Evolutionary conservation across 2,113 vertebrate genomes (phyloP), one percentile per base, ranked within the genome.

Genomic region (Fukomys damarensis): DNA sequence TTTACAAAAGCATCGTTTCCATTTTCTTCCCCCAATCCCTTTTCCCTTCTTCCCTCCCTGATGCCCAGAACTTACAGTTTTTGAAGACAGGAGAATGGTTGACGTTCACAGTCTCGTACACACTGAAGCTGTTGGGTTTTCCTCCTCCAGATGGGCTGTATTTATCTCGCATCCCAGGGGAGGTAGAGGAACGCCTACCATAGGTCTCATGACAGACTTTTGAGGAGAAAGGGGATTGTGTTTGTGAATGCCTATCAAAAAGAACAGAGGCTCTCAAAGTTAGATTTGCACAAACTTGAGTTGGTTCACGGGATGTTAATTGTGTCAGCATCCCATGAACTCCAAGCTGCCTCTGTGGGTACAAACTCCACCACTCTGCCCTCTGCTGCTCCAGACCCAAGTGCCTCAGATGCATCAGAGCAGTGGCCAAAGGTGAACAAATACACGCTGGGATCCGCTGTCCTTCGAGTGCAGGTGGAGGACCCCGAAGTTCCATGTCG

Each of bases 251-350:
- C 65, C n/a, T 92, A 12, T 35, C 82, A 24, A 72, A 54, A 92
- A 81, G 12, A 90, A 86, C 77, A 77, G n/a, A 94, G 4, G n/a
- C 41, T 46, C 56, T 86, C 93, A 95, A 63, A 91, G 24, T 74
- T 89, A 95, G 56, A 46, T 84, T 83, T 82, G 22, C 38, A 56
- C 76, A 59, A 66, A 82, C 65, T 79, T 91, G n/a, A 88, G 49
- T 46, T 88, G 86, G 94, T 72, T 94, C 87, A 80, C 79, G 56
- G 91, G 54, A 84, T 74, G 68, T 84, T 85, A 77, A 89, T 87
- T 91, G 30, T 56, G 66, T 81, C 91, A 85, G 76, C 41, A 49
- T 35, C 14, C 46, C 89, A 46, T 22, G 38, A 85, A 91, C 79
- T 38, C 49, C 66, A 54, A 65, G 79, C 61, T 63, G 70, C 32